A percentile compares a stretch with the other conserved stretches of the same genome.
These are phyloP conservation scores for Serinus canaria DNA, from an alignment of 2,113 vertebrate genomes.

Conservation along the genomic window DNA sequence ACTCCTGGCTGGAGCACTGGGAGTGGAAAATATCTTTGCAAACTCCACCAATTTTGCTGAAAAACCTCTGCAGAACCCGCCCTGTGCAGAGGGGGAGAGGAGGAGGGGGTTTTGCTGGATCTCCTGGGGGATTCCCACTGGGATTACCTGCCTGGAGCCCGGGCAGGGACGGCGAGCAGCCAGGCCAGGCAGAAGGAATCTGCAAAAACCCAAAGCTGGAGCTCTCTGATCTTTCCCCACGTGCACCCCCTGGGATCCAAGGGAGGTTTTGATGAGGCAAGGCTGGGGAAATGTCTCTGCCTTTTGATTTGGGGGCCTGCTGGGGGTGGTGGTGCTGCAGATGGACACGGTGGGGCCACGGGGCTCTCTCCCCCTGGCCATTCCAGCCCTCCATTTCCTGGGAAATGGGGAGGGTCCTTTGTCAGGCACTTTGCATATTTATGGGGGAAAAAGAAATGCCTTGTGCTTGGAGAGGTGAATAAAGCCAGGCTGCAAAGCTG, in stretches of 20 bases:
- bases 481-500: background rate
- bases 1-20: background rate
- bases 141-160: background rate
- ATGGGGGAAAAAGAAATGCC: background rate
- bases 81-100: background rate
- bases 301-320: background rate
- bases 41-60: background rate
- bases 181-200: background rate
- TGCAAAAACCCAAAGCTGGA: background rate
- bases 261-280: background rate
- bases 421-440: background rate
- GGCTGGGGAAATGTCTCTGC: background rate
- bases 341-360: background rate
- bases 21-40: background rate
- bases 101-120: background rate
- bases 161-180: background rate
- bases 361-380: background rate
- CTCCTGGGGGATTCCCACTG: background rate
- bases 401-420: background rate
- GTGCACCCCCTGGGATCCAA: background rate
- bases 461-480: background rate
- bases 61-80: background rate
- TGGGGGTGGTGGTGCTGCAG: background rate
- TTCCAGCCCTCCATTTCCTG: background rate
- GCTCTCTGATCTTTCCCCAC: background rate